These are phyloP conservation scores for Polypterus senegalus DNA, from an alignment of 2,113 vertebrate species.

Conservation along the genomic window DNA sequence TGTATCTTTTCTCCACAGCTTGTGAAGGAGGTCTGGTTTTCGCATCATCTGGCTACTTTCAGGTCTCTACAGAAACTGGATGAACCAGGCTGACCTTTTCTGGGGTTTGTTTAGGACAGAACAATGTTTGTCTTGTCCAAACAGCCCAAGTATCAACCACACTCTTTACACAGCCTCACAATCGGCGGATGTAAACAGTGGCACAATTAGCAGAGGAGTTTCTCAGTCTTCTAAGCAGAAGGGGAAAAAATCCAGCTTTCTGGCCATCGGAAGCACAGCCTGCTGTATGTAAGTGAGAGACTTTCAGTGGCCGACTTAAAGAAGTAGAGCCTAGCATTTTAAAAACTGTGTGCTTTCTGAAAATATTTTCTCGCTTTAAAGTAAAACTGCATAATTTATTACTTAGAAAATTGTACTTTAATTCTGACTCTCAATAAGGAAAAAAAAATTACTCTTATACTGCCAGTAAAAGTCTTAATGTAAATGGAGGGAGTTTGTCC, in stretches of 20 bases:
- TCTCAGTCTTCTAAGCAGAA: background rate
- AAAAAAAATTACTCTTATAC: no score
- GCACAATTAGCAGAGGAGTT: slow-evolving; percentile 28
- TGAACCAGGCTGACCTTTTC: slow-evolving; percentile 41
- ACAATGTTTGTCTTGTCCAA: slow-evolving; percentile 50
- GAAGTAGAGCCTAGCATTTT: background rate
- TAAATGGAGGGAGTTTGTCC: no score
- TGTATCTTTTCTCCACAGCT: slow-evolving; percentile 16
- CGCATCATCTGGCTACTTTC: slow-evolving; percentile 40
- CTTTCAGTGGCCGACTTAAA: background rate
- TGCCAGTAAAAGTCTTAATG: no score
- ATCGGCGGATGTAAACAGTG: slow-evolving; percentile 31
- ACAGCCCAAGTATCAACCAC: slow-evolving; percentile 38
- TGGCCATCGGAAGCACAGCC: background rate
- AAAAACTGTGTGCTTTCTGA: no score
- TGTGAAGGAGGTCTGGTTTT: slow-evolving; percentile 33
- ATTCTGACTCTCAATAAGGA: no score
- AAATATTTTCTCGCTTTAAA: no score
- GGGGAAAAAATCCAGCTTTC: background rate
- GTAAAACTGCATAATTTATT: no score
- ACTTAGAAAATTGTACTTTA: no score
- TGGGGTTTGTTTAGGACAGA: slow-evolving; percentile 41
- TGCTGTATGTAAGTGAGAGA: background rate
- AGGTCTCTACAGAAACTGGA: slow-evolving; percentile 26
- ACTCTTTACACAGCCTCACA: slow-evolving; percentile 32